Base-by-base conservation (phyloP, 2,113 vertebrate genomes). In the Gasterosteus aculeatus region DNA sequence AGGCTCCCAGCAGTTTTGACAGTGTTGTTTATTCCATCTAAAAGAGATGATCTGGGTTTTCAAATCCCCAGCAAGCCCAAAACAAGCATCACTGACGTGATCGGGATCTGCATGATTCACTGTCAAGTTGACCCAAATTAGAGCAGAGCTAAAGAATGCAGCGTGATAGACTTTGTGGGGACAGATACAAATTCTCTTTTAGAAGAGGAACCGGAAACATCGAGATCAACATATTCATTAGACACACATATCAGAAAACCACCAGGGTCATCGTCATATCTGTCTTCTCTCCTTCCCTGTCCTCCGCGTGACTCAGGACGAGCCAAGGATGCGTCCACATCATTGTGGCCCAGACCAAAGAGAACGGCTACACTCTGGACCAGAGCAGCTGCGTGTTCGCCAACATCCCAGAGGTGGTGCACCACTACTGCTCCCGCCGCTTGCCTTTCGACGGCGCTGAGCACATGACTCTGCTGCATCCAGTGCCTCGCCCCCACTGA, bases 241-340 rank as follows among this genome's bases (percentile, higher is more conserved):
- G 15, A 31, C 26, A 22, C 26, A 10, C 26, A 54, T 22, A 49
- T 19, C 51, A 54, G 1, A 54, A 38, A 38, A 31, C 29, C 54
- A 7, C 12, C 31, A 6, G 31, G 11, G 6, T 26, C 11, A 26
- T 54, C n/a, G 11, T 53, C 10, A 10, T 53, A 22, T 54, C 26
- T 53, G 35, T 35, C 2, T 0, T 26, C 38, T 51, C 19, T 54
- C 33, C 51, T 46, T 19, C 8, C 5, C 2, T 58, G 16, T 60
- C 57, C 10, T 51, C 11, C 53, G 18, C 71, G 44, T 66, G 60
- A 47, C 38, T 33, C 91, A 98, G 96, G 91, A 97, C 96, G 3
- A 97, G 95, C 75, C 96, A 97, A 59, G 96, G 95, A 10, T 97
- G 95, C 0, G 96, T 97, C 22, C 96, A 98, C 87, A 98, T 96